Evolutionary conservation across 1,140 invertebrate species (phyloP).

Genomic region (Lineus longissimus): DNA sequence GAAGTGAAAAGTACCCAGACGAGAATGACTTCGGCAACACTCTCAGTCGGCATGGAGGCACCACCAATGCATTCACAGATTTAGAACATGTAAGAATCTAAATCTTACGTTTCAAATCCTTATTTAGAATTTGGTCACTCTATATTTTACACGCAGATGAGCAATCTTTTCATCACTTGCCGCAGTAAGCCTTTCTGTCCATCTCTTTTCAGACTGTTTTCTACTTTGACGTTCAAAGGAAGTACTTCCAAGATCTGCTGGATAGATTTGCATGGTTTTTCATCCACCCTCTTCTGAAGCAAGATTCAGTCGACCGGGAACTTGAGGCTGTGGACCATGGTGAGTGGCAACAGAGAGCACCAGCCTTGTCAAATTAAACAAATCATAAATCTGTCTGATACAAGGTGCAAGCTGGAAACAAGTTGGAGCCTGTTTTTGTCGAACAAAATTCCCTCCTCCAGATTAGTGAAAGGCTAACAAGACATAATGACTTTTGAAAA

Average conservation of each 20-base stretch:
- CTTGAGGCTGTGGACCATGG: constrained; percentile 53
- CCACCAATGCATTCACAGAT: constrained; percentile 78
- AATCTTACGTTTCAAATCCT: not conserved
- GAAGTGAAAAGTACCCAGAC: constrained; percentile 68
- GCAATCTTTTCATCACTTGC: too few species aligned
- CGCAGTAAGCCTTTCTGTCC: too few species aligned
- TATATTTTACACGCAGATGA: too few species aligned
- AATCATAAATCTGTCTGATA: too few species aligned
- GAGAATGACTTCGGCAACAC: constrained; percentile 84
- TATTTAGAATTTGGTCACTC: too few species aligned
- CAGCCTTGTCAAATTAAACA: too few species aligned
- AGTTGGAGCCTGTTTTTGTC: too few species aligned
- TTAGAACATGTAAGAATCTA: constrained; percentile 61
- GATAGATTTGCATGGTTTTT: constrained; percentile 60
- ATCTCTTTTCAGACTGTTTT: constrained; percentile 65
- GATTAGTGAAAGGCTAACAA: too few species aligned
- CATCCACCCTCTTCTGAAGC: constrained; percentile 39
- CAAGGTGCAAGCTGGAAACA: too few species aligned
- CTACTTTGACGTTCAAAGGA: constrained; percentile 81
- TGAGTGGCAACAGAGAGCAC: constrained; percentile 36
- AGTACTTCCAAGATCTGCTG: constrained; percentile 68
- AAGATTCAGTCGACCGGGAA: constrained; percentile 43
- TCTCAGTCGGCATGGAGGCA: constrained; percentile 72
- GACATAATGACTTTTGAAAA: constrained; percentile 8
- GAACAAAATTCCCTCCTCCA: too few species aligned